These are phyloP conservation scores for Falco rusticolus DNA, from an alignment of 2,797 vertebrate genomes.

Conservation along the genomic window DNA sequence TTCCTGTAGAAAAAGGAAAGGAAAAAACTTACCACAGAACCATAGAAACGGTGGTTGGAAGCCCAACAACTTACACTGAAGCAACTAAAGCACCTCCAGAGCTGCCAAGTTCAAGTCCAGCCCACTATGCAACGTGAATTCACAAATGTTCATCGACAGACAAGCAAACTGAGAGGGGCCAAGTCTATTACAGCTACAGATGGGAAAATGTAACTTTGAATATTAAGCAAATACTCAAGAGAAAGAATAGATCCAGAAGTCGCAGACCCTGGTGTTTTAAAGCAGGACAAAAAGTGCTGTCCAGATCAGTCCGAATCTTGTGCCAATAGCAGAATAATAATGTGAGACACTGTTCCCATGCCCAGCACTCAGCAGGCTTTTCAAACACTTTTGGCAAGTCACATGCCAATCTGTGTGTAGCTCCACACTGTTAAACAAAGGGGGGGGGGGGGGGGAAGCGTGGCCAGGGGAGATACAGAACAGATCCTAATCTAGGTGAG, in stretches of 20 bases:
- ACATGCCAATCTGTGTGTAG: neutral
- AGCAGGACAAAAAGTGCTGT: neutral
- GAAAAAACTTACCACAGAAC: neutral
- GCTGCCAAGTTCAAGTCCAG: neutral
- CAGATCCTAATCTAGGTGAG: neutral
- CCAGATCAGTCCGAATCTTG: neutral
- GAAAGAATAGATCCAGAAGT: neutral
- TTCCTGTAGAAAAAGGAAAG: neutral
- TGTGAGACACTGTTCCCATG: neutral
- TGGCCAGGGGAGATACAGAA: fast-evolving
- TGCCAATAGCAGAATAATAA: neutral
- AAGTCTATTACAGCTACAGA: neutral
- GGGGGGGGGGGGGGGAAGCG: neutral
- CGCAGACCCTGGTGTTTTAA: neutral
- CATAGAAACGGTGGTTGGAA: neutral
- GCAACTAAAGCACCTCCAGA: neutral
- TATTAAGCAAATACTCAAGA: neutral
- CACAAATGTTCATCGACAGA: neutral
- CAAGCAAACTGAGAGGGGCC: neutral
- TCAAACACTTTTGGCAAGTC: neutral
- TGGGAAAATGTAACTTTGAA: neutral
- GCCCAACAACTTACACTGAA: neutral
- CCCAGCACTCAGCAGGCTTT: neutral
- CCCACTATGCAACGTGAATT: neutral
- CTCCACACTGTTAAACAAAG: neutral